phyloP scores from a whole-genome alignment of 1,140 invertebrate species.

The Drosophila ogumai region DNA sequence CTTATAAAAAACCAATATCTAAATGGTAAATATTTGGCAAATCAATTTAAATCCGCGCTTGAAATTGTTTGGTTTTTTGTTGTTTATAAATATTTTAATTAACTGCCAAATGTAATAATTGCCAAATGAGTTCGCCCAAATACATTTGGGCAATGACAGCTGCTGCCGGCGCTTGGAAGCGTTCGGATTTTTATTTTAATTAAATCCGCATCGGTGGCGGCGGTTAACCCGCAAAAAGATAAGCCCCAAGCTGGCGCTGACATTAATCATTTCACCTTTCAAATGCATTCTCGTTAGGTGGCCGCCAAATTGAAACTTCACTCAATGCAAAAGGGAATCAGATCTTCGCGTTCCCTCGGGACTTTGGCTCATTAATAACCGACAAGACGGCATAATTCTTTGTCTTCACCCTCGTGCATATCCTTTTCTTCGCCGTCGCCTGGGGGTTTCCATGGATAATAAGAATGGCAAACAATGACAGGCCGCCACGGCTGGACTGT shows the following conservation, averaged over 20 bases:
- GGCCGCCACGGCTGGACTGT: not conserved
- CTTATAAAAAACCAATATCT: not conserved
- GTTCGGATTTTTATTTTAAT: constrained; percentile 44
- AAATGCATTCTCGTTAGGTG: constrained; percentile 48
- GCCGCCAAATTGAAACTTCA: constrained; percentile 53
- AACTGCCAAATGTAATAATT: constrained; percentile 54
- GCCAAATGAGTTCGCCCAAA: constrained; percentile 26
- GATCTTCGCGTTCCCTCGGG: constrained; percentile 11
- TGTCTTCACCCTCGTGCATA: constrained; percentile 37
- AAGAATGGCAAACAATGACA: constrained; percentile 35
- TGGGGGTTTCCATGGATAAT: constrained; percentile 31
- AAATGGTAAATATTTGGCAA: constrained; percentile 40
- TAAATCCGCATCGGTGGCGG: constrained; percentile 27
- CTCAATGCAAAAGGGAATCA: constrained; percentile 33
- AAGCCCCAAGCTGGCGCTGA: constrained; percentile 23
- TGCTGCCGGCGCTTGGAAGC: constrained; percentile 26
- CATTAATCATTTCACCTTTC: constrained; percentile 62
- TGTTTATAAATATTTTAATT: constrained; percentile 60
- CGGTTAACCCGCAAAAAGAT: constrained; percentile 44
- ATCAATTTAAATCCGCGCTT: constrained; percentile 39
- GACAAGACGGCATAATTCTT: constrained; percentile 55
- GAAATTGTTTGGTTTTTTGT: constrained; percentile 24
- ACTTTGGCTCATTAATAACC: constrained; percentile 57
- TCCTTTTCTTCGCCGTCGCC: constrained; percentile 25
- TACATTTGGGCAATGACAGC: constrained; percentile 37